phyloP scores from a whole-genome alignment of 2,113 vertebrate species.

The Suricata suricatta region DNA sequence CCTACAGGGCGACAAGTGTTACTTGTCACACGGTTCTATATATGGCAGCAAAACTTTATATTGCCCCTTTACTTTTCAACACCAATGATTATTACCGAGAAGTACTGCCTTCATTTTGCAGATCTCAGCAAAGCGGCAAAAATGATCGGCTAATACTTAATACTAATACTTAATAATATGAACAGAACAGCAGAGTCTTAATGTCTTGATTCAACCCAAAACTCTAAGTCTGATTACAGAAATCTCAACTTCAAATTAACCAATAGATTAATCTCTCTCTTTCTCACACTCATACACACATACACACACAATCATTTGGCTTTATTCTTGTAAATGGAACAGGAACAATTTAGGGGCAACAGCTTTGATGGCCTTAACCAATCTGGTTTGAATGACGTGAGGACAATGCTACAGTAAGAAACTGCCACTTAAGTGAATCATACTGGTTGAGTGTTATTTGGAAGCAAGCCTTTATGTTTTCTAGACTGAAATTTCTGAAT shows the following conservation, averaged over 20 bases:
- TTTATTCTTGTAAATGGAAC: constrained; percentile 11
- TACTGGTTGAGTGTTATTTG: constrained; percentile 2
- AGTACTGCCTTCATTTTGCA: constrained; percentile 5
- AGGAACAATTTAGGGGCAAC: not conserved
- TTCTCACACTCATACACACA: no score
- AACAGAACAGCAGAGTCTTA: not conserved
- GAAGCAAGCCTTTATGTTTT: constrained; percentile 14
- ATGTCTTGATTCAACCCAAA: constrained; percentile 3
- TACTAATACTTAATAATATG: not conserved
- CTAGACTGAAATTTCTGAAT: constrained; percentile 50
- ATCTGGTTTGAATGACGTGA: constrained; percentile 11
- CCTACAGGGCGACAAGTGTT: not conserved
- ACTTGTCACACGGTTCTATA: not conserved
- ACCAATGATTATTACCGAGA: not conserved
- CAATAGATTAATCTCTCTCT: not conserved
- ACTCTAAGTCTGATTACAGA: constrained; percentile 31
- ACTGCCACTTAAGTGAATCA: constrained; percentile 46
- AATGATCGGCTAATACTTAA: not conserved
- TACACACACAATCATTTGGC: not conserved
- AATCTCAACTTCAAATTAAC: not conserved
- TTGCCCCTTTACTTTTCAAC: not conserved
- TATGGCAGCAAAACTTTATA: not conserved
- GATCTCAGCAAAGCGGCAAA: not conserved
- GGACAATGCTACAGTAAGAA: constrained; percentile 14
- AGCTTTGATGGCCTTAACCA: constrained; percentile 45